phyloP scores from a whole-genome alignment of 2,888 invertebrate species.

The Drepana falcataria region DNA sequence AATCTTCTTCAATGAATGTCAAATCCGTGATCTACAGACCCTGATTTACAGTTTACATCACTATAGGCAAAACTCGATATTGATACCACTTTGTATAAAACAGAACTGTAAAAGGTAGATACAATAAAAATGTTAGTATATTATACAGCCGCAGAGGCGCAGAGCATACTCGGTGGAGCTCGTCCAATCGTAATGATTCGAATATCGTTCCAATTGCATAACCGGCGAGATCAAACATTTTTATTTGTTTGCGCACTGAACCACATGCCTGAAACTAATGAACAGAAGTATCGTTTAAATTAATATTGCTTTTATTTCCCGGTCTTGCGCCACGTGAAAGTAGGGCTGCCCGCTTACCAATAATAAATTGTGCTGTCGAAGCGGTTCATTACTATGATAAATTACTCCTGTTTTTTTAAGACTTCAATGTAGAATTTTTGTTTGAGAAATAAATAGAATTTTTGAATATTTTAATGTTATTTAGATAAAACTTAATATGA shows the following conservation, averaged over 20 bases:
- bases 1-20: no score
- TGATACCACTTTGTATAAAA: constrained; percentile 1
- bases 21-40: no score
- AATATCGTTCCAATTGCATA: constrained; percentile 63
- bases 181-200: constrained; percentile 58
- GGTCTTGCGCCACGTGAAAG: constrained; percentile 23
- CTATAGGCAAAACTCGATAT: background rate
- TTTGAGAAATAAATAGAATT: no score
- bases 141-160: constrained; percentile 20
- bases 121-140: constrained; percentile 20
- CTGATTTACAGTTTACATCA: no score
- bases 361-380: background rate
- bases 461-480: no score
- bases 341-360: background rate
- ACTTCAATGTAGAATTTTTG: no score
- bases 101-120: constrained; percentile 15
- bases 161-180: constrained; percentile 36
- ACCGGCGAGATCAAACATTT: constrained; percentile 71
- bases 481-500: no score
- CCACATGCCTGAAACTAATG: constrained; percentile 72
- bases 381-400: no score
- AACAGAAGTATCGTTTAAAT: constrained; percentile 73
- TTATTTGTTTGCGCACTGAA: constrained; percentile 72
- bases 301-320: constrained; percentile 64
- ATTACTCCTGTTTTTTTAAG: no score